Base-by-base conservation (phyloP, 2,888 invertebrate species). In the Xanthia icteritia region DNA sequence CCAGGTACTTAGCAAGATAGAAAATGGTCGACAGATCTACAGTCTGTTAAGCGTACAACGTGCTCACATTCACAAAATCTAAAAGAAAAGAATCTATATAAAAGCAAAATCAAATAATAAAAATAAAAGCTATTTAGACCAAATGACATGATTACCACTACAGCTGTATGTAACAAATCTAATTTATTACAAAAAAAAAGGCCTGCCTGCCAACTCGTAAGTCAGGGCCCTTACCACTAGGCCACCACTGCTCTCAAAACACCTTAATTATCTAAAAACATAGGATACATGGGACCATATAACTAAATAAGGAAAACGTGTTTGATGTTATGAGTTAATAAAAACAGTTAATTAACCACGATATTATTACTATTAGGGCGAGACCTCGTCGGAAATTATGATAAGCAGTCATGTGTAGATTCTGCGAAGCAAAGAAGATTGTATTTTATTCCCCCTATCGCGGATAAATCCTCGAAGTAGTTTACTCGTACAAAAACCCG, bases 251-350 rank as follows among this genome's bases (percentile, higher is more conserved):
- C 45, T 15, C 45, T 15, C 45, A 45, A 51, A n/a, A 54, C 54
- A 54, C 11, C 11, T 56, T 36, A 27, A 45, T 51, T 23, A 5
- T 5, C 11, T 11, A 17, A 71, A 71, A 63, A 17, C 23, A 36
- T 42, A 13, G 31, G 13, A 58, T 60, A 15, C 9, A 54, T 23
- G 31, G 27, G n/a, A 51, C 71, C 71, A 54, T 70, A 2, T 3
- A 48, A 67, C 61, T 39, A 56, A 76, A 73, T 39, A 42, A 81
- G 73, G 81, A 85, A 85, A 83, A 81, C 39, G 13, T 48, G 48
- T 4, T 48, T 17, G 11, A 23, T 61, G 20, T 67, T 64, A 58
- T 36, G 39, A 51, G 27, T 69, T 61, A 20, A n/a, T 66, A 72
- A 27, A 74, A 72, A 81, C 68, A 64, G 54, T 61, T 68, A 61